These are phyloP conservation scores for Phallusia fumigata DNA, from an alignment of 23 tunicate species.

Conservation along the genomic window DNA sequence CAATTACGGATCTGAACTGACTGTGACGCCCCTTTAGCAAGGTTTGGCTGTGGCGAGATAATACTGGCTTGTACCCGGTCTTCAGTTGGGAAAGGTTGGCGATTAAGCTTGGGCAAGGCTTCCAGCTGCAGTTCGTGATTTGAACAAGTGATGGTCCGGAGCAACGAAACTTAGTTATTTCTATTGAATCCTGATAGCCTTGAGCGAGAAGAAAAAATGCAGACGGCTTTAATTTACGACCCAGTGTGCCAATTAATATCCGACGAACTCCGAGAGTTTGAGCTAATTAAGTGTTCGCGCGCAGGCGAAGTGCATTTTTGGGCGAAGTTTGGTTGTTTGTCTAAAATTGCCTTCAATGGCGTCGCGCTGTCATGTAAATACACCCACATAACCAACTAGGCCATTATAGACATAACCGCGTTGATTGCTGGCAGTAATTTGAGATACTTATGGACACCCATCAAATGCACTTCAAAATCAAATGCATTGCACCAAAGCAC, in stretches of 20 bases:
- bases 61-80: not conserved
- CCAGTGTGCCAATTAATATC: not conserved
- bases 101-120: not conserved
- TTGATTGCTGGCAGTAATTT: not conserved
- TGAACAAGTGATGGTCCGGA: not conserved
- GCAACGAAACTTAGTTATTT: not conserved
- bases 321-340: not conserved
- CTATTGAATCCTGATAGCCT: not conserved
- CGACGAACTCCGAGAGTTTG: not conserved
- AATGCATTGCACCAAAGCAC: not conserved
- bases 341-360: not conserved
- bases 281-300: not conserved
- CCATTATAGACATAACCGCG: not conserved
- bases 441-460: not conserved
- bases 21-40: not conserved
- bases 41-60: slow-evolving; percentile 4
- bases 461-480: not conserved
- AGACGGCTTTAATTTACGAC: not conserved
- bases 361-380: not conserved
- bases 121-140: not conserved
- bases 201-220: slow-evolving; percentile 7
- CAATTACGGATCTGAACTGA: not conserved
- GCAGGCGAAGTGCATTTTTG: slow-evolving; percentile 9
- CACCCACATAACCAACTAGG: not conserved
- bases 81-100: not conserved